Evolutionary conservation across 2,797 vertebrate species (phyloP).

Genomic region (Alosa sapidissima): DNA sequence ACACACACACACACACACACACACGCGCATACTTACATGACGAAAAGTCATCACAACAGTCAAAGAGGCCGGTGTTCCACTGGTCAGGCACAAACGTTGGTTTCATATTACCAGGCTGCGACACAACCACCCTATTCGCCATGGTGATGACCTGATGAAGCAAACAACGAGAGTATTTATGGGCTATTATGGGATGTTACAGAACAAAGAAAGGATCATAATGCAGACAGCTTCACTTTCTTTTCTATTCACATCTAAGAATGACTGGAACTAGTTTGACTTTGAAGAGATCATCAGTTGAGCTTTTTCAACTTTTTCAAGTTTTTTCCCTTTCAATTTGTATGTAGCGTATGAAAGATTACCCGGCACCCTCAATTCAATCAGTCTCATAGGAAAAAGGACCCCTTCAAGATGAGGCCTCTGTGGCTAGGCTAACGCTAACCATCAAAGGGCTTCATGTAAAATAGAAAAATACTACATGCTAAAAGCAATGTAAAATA

Average conservation of each 20-base stretch:
- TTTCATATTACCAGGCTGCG: neutral
- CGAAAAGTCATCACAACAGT: constrained; percentile 37
- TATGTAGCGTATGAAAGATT: no score
- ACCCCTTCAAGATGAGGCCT: no score
- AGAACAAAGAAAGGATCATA: neutral
- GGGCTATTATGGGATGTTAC: neutral
- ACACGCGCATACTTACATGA: neutral
- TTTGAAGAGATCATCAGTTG: no score
- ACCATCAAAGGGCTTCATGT: no score
- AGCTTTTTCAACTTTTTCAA: no score
- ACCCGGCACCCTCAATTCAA: no score
- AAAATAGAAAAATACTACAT: no score
- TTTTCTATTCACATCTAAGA: no score
- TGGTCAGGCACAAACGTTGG: constrained; percentile 25
- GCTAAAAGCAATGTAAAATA: neutral
- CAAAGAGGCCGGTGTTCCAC: constrained; percentile 43
- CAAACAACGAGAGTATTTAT: neutral
- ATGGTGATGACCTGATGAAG: neutral
- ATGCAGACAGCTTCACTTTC: neutral
- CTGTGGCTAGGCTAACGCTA: no score
- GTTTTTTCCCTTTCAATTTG: neutral
- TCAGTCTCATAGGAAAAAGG: no score
- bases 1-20: constrained; percentile 13
- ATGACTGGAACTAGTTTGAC: no score
- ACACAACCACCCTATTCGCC: neutral